Conservation (phyloP, 64 coral and sea anemone genomes). For the Orbicella faveolata region DNA sequence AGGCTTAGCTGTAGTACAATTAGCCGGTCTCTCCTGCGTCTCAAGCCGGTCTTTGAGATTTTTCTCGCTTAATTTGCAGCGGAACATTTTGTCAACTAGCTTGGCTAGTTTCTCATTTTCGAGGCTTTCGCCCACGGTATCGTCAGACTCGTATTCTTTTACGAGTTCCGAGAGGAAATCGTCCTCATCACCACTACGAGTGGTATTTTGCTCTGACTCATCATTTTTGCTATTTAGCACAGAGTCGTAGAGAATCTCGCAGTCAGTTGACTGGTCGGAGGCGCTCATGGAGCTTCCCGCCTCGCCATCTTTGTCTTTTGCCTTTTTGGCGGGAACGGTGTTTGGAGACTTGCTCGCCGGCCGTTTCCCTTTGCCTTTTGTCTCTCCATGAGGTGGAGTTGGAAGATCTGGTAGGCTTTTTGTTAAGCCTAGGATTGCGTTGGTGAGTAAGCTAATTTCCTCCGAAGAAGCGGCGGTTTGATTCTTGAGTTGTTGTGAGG, state of each 20-base stretch:
- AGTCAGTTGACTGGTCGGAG: background rate
- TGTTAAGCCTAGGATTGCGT: too few relatives aligned
- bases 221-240: background rate
- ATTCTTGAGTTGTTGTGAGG: too few relatives aligned
- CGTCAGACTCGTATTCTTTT: background rate
- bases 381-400: too few relatives aligned
- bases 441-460: too few relatives aligned
- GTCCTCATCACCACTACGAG: background rate
- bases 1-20: slow-evolving; percentile 3
- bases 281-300: background rate
- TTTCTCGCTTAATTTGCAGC: background rate
- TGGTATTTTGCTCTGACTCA: background rate
- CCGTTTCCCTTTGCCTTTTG: too few relatives aligned
- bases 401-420: too few relatives aligned
- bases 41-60: slow-evolving; percentile 1
- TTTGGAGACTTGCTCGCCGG: too few relatives aligned
- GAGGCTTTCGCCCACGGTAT: too few relatives aligned
- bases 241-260: background rate
- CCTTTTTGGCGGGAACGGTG: background rate
- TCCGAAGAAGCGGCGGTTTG: too few relatives aligned
- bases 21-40: background rate
- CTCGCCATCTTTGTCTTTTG: too few relatives aligned
- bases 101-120: slow-evolving; percentile 3
- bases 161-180: background rate
- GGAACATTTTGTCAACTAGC: slow-evolving; percentile 33